Evolutionary conservation across 2,888 invertebrate genomes (phyloP).

Genomic region (Ormyrus rosae): DNA sequence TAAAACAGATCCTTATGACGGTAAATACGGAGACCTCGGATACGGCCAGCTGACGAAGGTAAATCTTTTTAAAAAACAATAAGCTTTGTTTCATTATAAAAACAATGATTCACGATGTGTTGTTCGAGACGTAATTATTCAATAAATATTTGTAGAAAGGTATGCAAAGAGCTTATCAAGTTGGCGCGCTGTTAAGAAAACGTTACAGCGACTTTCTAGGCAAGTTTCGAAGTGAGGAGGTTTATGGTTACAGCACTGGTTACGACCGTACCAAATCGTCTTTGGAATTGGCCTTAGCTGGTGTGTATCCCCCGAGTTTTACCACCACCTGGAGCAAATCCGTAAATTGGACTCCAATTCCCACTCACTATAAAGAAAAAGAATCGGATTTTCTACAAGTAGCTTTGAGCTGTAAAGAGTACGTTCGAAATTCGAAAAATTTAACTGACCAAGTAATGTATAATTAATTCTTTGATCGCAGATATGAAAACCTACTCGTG

Average conservation of each 20-base stretch:
- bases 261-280: conserved; percentile 78
- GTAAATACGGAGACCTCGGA: too few species aligned
- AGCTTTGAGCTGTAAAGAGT: background rate
- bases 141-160: conserved; percentile 57
- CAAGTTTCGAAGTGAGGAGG: conserved; percentile 67
- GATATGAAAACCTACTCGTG: too few species aligned
- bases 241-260: conserved; percentile 76
- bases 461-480: too few species aligned
- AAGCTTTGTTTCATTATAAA: too few species aligned
- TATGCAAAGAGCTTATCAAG: conserved; percentile 70
- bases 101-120: too few species aligned
- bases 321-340: conserved; percentile 78
- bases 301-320: conserved; percentile 76
- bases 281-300: conserved; percentile 77
- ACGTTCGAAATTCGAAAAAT: background rate
- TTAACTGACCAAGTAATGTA: too few species aligned
- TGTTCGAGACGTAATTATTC: too few species aligned
- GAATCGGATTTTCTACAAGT: background rate
- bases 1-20: too few species aligned
- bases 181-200: conserved; percentile 69
- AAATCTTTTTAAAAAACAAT: too few species aligned
- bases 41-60: too few species aligned
- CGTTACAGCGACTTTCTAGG: conserved; percentile 69
- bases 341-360: conserved; percentile 82
- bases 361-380: conserved; percentile 7